Evolutionary conservation across 2,888 invertebrate genomes (phyloP).

Genomic region (Lapara coniferarum): DNA sequence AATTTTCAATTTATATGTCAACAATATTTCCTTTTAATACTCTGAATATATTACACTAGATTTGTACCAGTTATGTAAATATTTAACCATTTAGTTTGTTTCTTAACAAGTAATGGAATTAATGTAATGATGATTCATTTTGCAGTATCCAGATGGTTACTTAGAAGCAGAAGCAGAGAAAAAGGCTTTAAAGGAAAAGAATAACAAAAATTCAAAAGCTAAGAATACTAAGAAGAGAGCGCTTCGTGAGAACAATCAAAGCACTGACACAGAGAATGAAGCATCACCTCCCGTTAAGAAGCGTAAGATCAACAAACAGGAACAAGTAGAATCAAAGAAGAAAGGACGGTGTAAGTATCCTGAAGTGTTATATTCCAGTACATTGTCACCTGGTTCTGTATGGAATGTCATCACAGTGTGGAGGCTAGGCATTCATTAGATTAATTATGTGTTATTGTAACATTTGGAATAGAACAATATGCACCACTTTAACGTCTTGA

Average conservation of each 20-base stretch:
- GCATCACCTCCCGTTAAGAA: constrained; percentile 53
- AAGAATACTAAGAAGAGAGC: constrained; percentile 53
- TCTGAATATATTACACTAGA: neutral
- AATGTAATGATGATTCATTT: no score
- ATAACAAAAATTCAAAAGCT: constrained; percentile 42
- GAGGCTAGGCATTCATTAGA: no score
- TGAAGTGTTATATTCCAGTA: constrained; percentile 4
- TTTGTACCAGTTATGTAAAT: no score
- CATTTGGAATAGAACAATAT: no score
- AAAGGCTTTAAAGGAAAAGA: constrained; percentile 61
- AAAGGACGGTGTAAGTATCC: constrained; percentile 38
- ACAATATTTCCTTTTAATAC: neutral
- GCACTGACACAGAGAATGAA: constrained; percentile 53
- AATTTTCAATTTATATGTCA: no score
- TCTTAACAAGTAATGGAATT: no score
- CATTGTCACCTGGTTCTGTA: no score
- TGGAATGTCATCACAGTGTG: no score
- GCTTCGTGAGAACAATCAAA: constrained; percentile 54
- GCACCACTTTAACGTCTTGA: no score
- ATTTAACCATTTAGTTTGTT: no score
- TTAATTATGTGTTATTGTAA: no score
- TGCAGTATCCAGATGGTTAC: constrained; percentile 88
- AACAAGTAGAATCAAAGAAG: constrained; percentile 30
- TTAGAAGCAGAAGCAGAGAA: constrained; percentile 85
- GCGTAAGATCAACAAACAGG: constrained; percentile 37